Percentiles rank a stretch among this genome's conserved stretches.
These are phyloP conservation scores for Eueides isabella DNA, from an alignment of 1,140 invertebrate species.

Conservation along the genomic window DNA sequence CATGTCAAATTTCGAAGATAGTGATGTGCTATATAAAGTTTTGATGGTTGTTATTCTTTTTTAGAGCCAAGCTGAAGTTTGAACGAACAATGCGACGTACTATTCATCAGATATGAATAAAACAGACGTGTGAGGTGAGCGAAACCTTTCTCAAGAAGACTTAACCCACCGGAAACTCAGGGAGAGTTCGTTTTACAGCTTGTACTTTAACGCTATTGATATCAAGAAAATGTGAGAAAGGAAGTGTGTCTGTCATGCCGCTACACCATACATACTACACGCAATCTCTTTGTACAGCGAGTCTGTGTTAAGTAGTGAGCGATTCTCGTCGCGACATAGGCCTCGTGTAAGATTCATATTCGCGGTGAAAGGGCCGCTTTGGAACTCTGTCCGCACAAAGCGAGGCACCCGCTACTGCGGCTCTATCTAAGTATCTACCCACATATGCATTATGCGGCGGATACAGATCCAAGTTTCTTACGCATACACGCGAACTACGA, in stretches of 20 bases:
- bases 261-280: slow-evolving; percentile 70
- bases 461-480: slow-evolving; percentile 80
- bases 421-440: slow-evolving; percentile 75
- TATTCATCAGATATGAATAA: slow-evolving; percentile 43
- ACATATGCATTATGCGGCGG: slow-evolving; percentile 76
- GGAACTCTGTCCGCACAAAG: slow-evolving; percentile 73
- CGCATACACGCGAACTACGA: slow-evolving; percentile 75
- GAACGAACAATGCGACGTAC: slow-evolving; percentile 38
- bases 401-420: slow-evolving; percentile 77
- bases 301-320: slow-evolving; percentile 53
- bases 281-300: slow-evolving; percentile 67
- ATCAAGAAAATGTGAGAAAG: slow-evolving; percentile 81
- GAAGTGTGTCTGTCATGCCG: slow-evolving; percentile 76
- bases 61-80: slow-evolving; percentile 27
- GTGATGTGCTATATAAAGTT: slow-evolving; percentile 49
- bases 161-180: slow-evolving; percentile 66
- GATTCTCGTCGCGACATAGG: slow-evolving; percentile 65
- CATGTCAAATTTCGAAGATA: slow-evolving; percentile 54
- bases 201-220: slow-evolving; percentile 77
- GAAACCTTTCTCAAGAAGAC: slow-evolving; percentile 62
- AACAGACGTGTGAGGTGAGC: slow-evolving; percentile 49
- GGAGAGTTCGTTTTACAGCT: slow-evolving; percentile 72
- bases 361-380: slow-evolving; percentile 71
- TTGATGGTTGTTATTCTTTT: slow-evolving; percentile 30
- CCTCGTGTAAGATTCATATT: slow-evolving; percentile 76